Base-by-base conservation (phyloP, 1,140 invertebrate genomes). In the Drosophila pruinosa region DNA sequence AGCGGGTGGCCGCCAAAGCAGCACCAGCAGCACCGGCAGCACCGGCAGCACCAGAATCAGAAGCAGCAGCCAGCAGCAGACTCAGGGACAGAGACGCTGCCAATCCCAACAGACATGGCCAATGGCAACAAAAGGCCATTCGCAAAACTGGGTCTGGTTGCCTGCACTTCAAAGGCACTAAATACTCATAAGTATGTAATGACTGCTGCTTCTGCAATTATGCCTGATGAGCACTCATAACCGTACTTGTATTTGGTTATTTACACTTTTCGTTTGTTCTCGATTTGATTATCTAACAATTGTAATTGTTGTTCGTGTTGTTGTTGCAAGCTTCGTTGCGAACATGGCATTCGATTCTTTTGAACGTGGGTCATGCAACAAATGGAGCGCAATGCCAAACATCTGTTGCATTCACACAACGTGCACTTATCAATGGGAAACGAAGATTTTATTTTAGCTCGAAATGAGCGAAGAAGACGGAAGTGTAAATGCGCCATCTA, bases 151-250 rank as follows among this genome's bases (percentile, higher is more conserved):
- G n/a, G 47, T 22, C 14, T n/a, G n/a, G n/a, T 34, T 45, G 47
- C 61, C 57, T 63, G 72, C 64, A 85, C 81, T 71, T 85, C 80
- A 85, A 85, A 85, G 81, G 77, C 76, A 1, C 41, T n/a, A n/a
- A 31, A 31, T 31, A 50, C 56, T 31, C 43, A 62, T 47, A 52
- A 34, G 28, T 28, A 56, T 31, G 7, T 10, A 8, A n/a, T n/a
- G n/a, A 3, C 31, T 12, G 31, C n/a, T 12, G 12, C 31, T 34
- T 34, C 31, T 24, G 22, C 34, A 64, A 70, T 70, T 75, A 34
- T 34, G 31, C 31, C 5, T 72, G 48, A 82, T 77, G 59, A 39
- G 59, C 19, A 14, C 39, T 28, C 43, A n/a, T 43, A 4, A 15
- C 5, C 21, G 31, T 52, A 3, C 15, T 53, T 34, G 15, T 36